Percentiles rank a stretch among this genome's conserved stretches.
phyloP scores from a whole-genome alignment of 2,888 invertebrate species.

The Urechis unicinctus region DNA sequence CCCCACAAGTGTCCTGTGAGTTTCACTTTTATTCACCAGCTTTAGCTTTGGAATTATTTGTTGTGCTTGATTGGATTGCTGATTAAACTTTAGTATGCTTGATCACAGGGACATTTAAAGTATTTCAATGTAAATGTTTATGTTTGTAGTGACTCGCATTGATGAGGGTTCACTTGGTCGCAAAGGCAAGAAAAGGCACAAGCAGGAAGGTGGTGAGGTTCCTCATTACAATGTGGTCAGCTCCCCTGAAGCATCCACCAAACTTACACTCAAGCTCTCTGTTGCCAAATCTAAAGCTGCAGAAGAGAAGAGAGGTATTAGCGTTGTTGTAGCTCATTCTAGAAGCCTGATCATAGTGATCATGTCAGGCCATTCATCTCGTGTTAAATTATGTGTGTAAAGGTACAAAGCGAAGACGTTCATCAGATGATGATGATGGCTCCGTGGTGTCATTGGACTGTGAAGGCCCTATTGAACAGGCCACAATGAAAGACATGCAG shows the following conservation, averaged over 20 bases:
- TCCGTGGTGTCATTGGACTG: neutral
- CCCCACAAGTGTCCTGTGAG: neutral
- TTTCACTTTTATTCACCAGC: no score
- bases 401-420: constrained; percentile 15
- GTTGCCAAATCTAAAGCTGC: constrained; percentile 6
- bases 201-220: neutral
- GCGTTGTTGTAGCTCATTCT: no score
- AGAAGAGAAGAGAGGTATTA: constrained; percentile 5
- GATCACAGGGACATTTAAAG: no score
- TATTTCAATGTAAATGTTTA: no score
- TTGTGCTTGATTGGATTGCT: no score
- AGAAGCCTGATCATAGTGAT: no score
- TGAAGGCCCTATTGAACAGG: neutral
- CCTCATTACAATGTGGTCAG: constrained; percentile 11
- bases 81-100: no score
- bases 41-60: no score
- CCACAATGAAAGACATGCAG: constrained; percentile 1
- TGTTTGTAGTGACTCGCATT: constrained; percentile 11
- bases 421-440: constrained; percentile 5
- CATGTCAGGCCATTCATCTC: no score
- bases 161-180: neutral
- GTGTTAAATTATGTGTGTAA: no score
- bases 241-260: constrained; percentile 2
- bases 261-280: constrained; percentile 10
- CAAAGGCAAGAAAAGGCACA: constrained; percentile 7